Evolutionary conservation across 2,113 vertebrate genomes (phyloP), one percentile per base, ranked within the genome.

Genomic region (Climacteris rufus): DNA sequence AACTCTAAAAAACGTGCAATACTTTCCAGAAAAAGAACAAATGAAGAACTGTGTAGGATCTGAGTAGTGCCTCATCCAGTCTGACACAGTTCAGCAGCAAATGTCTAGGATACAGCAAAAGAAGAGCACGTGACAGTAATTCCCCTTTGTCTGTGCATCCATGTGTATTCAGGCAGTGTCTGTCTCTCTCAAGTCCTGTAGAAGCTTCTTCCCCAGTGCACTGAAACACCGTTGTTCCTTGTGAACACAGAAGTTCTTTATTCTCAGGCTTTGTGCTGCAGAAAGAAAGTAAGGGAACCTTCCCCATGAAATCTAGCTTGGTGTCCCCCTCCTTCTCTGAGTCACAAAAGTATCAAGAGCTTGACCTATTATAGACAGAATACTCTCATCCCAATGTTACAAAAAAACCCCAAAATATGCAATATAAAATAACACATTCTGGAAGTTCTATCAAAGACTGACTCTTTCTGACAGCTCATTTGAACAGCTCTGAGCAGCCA

Each of bases 91-190:
- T 53, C 31, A 56, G 56, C 31, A 85, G 37, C 65, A 61, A 57
- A 81, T 27, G 54, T 54, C 45, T 6, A 49, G 9, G 39, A 30
- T 31, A 60, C 1, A 2, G 54, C 42, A 63, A 20, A 70, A 68
- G 44, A 52, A 28, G 3, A 59, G 69, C 22, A 44, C 13, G 22
- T 6, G 10, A 35, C 2, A 42, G 10, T 11, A 47, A 15, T 1
- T 42, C 12, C 52, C 24, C 47, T 49, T 20, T 20, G 47, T 74
- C 54, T 7, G 0, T 15, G 33, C 31, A n/a, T 27, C 49, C 31
- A 68, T 1, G 0, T 15, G 2, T 13, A 28, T 42, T 39, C 40
- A 42, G 39, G 47, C 1, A 49, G 23, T 0, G 0, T 13, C 49
- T 14, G 5, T 23, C 60, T 76, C 70, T 60, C 33, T 28, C 18